These are phyloP conservation scores for Paratrypauchen microcephalus DNA, from an alignment of 2,797 vertebrate genomes.

Conservation along the genomic window DNA sequence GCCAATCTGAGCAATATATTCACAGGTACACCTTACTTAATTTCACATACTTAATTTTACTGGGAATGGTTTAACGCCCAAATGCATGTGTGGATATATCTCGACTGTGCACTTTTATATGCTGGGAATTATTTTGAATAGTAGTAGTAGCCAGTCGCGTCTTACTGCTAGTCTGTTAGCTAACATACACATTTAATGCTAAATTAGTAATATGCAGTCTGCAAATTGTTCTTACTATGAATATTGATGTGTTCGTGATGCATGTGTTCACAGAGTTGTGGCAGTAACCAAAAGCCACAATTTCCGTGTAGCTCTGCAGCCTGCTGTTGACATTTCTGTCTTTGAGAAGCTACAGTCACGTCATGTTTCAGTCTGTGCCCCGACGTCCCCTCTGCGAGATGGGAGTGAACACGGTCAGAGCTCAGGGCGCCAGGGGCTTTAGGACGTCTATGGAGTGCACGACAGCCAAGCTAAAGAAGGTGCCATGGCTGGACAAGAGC, in stretches of 20 bases:
- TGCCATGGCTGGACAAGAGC: conserved; percentile 61
- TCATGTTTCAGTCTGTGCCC: conserved; percentile 76
- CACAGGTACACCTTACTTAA: conserved; percentile 7
- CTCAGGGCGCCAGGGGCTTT: conserved; percentile 49
- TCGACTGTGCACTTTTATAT: not conserved
- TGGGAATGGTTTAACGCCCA: not conserved
- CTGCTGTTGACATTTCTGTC: conserved; percentile 14
- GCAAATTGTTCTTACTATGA: not conserved
- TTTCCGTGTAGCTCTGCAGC: conserved; percentile 1
- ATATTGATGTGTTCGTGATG: not conserved
- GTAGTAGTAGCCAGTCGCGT: conserved; percentile 36
- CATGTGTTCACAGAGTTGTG: not conserved
- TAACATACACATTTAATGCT: not conserved
- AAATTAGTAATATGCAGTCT: not conserved
- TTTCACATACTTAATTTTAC: not conserved
- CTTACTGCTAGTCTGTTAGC: conserved; percentile 5
- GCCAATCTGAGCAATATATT: not conserved
- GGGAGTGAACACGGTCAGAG: conserved; percentile 47
- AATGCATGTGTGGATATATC: not conserved
- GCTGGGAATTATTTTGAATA: not conserved
- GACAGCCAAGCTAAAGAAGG: conserved; percentile 10
- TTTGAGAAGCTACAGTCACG: conserved; percentile 39
- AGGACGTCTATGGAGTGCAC: conserved; percentile 30
- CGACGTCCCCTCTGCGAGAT: conserved; percentile 69
- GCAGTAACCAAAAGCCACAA: not conserved